Conservation (phyloP, 2,797 vertebrate genomes). For the Florisuga fusca region DNA sequence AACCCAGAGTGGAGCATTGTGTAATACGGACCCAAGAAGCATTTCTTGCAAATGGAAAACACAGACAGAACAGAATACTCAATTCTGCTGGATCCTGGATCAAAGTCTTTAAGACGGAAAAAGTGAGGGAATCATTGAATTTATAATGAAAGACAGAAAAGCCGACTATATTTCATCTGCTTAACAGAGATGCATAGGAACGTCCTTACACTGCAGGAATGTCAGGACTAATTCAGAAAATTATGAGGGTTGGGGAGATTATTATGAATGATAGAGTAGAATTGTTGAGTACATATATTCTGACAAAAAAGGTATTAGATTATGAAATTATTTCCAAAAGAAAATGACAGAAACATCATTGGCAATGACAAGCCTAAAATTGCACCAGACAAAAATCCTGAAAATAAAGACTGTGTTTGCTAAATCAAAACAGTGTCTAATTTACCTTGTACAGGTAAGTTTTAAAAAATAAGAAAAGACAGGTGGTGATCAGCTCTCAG, state of each 20-base stretch:
- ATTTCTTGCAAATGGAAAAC: not conserved
- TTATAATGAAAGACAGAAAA: not conserved
- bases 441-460: not conserved
- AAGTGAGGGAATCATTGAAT: not conserved
- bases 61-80: not conserved
- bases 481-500: not conserved
- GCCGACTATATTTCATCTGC: not conserved
- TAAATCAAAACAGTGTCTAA: not conserved
- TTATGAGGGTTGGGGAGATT: not conserved
- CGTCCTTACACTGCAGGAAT: not conserved
- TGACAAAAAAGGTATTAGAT: not conserved
- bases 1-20: rapidly evolving
- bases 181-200: not conserved
- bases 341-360: not conserved
- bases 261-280: not conserved
- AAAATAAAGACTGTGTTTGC: not conserved
- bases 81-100: not conserved
- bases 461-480: not conserved
- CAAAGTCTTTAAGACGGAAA: not conserved
- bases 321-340: not conserved
- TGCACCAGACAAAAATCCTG: not conserved
- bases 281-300: not conserved
- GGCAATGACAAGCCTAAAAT: not conserved
- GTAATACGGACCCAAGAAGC: not conserved
- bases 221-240: constrained; percentile 21